Evolutionary conservation across 2,888 invertebrate genomes (phyloP), one percentile per base, ranked within the genome.

Genomic region (Tyria jacobaeae): DNA sequence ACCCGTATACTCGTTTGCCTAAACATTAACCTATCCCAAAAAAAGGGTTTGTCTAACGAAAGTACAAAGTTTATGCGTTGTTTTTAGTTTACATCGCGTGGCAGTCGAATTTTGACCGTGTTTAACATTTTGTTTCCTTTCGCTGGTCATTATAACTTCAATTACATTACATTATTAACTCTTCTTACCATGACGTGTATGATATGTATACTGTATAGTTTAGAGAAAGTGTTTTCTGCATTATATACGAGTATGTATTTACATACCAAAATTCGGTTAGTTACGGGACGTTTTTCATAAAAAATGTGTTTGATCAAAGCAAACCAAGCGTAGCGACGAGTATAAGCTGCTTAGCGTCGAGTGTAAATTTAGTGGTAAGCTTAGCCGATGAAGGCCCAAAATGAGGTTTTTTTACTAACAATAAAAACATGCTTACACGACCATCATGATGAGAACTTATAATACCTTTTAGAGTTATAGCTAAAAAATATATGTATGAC

Each of bases 301-400:
- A 31, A 17, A 17, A 41, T 41, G 17, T 3, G 9, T 41, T 44
- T 44, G 31, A 50, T 50, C 34, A 17, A 51, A 51, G 34, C 14
- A 12, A 34, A 21, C 31, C 34, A 51, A 51, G 17, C 21, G 21
- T 4, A 21, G 44, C 44, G 21, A 44, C 21, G 17, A 12, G 21
- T 12, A 31, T 34, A 51, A 51, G 51, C 34, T 17, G 51, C 51
- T 51, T 51, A 51, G 17, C 17, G 51, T 51, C 51, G 14, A 12
- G 17, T 34, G 51, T 51, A 17, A 51, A 51, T 51, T 51, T 34
- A 51, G 21, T 27, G 14, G 51, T 21, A 21, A 34, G 34, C 31
- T 51, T 51, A 51, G 17, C 17, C 44, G 51, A 51, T 14, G 12
- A 34, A 31, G 31, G 17, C 12, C n/a, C 10, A 51, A 24, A 17